Conservation (phyloP, 2,113 vertebrate genomes). For the Tichodroma muraria region DNA sequence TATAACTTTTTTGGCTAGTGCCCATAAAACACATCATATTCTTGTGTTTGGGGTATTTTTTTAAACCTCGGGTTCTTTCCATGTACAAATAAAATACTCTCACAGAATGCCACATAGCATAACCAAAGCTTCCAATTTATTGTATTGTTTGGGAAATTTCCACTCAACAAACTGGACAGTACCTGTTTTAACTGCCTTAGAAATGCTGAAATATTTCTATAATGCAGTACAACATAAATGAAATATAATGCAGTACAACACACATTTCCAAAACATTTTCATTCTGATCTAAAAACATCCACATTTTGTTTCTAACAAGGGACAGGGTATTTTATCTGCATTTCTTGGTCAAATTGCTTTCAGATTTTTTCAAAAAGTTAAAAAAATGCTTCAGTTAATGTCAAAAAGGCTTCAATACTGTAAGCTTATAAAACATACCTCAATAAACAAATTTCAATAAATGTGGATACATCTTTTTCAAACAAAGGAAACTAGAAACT, state of each 20-base stretch:
- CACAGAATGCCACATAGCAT: background rate
- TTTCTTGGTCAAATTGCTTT: background rate
- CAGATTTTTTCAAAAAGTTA: background rate
- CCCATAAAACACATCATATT: background rate
- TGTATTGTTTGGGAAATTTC: background rate
- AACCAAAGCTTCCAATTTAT: background rate
- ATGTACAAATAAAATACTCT: background rate
- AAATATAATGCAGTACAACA: too few relatives aligned
- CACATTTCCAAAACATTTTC: background rate
- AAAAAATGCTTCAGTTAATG: background rate
- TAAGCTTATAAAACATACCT: background rate
- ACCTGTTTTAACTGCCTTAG: background rate
- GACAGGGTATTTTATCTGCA: background rate
- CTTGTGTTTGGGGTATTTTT: background rate
- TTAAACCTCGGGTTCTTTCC: background rate
- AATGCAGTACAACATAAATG: too few relatives aligned
- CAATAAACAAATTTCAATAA: background rate
- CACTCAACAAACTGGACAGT: background rate
- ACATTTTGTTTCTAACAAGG: background rate
- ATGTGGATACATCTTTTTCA: background rate
- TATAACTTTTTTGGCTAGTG: background rate
- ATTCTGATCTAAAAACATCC: background rate
- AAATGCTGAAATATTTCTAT: background rate
- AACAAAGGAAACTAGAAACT: background rate
- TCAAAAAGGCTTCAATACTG: background rate